Base-by-base conservation (phyloP, 1,140 invertebrate species). In the Laupala kohalensis region DNA sequence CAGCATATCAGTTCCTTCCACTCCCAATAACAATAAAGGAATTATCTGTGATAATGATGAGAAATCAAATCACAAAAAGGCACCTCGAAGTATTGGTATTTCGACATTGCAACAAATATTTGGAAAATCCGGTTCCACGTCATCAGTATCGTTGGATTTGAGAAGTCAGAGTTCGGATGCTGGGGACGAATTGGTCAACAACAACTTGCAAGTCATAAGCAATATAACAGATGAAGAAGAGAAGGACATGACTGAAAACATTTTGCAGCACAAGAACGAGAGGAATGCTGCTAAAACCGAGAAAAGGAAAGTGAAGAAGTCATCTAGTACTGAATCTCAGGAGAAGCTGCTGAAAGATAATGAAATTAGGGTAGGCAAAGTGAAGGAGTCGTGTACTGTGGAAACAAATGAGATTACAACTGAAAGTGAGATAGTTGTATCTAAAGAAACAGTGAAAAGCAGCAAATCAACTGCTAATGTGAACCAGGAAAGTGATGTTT, bases 101-200 rank as follows among this genome's bases (percentile, higher is more conserved):
- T 70, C 69, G 24, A 70, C 69, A 26, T 70, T 70, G 24, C 69
- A 70, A 24, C 69, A 70, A 19, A 64, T 70, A 30, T 70, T 70
- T 70, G 69, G 69, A n/a, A 68, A 68, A 29, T 30, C 67, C 15
- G 29, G 29, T 29, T 68, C 67, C 29, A 12, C 27, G 3, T 68
- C 69, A n/a, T 70, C 69, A 24, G 26, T 70, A 25, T 68, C 37
- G 19, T n/a, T 53, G 26, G 69, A 70, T 23, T 6, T 9, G 13
- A 53, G 53, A 26, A 70, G 29, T 63, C 30, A 62, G 23, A 70
- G n/a, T 70, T 70, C 53, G 3, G 69, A 70, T 30, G 63, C 19
- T 2, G 25, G 15, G 24, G 53, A 70, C 5, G 24, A 64, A 25
- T 13, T 12, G 9, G 64, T 25, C 12, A 24, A 25, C 64, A 25